These are phyloP conservation scores for Phragmatobia fuliginosa DNA, from an alignment of 2,888 invertebrate genomes.

Conservation along the genomic window DNA sequence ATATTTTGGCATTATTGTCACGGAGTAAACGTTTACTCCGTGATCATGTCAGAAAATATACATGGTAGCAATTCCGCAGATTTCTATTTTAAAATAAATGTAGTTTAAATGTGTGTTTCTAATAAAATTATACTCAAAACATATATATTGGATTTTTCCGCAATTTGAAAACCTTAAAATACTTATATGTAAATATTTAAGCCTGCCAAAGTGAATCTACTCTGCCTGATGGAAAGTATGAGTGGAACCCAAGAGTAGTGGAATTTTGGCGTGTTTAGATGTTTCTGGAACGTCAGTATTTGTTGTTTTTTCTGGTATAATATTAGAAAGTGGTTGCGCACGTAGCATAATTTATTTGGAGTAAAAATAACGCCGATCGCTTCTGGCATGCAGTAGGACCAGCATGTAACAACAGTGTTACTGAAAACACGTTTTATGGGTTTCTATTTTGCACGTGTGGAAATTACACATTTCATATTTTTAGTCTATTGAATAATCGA, in stretches of 20 bases:
- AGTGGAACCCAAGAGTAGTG: too few relatives aligned
- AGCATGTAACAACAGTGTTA: slow-evolving; percentile 4
- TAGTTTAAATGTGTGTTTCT: too few relatives aligned
- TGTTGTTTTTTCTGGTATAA: background rate
- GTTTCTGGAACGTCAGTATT: background rate
- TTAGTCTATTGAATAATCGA: slow-evolving; percentile 15
- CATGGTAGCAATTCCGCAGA: too few relatives aligned
- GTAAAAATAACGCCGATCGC: background rate
- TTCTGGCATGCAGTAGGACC: slow-evolving; percentile 8
- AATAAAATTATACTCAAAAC: too few relatives aligned
- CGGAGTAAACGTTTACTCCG: too few relatives aligned
- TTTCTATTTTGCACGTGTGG: slow-evolving; percentile 17
- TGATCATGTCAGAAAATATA: too few relatives aligned
- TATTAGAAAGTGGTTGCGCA: background rate
- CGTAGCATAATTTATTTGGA: background rate
- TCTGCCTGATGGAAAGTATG: too few relatives aligned
- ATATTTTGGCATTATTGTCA: too few relatives aligned
- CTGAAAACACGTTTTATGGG: slow-evolving; percentile 11
- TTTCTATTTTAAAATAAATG: too few relatives aligned
- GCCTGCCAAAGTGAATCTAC: too few relatives aligned
- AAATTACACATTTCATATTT: slow-evolving; percentile 10
- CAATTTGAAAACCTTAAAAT: background rate
- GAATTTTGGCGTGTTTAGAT: background rate
- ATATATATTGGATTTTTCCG: too few relatives aligned
- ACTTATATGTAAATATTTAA: too few relatives aligned